These are phyloP conservation scores for Xyrichtys novacula DNA, from an alignment of 2,797 vertebrate species.

Conservation along the genomic window DNA sequence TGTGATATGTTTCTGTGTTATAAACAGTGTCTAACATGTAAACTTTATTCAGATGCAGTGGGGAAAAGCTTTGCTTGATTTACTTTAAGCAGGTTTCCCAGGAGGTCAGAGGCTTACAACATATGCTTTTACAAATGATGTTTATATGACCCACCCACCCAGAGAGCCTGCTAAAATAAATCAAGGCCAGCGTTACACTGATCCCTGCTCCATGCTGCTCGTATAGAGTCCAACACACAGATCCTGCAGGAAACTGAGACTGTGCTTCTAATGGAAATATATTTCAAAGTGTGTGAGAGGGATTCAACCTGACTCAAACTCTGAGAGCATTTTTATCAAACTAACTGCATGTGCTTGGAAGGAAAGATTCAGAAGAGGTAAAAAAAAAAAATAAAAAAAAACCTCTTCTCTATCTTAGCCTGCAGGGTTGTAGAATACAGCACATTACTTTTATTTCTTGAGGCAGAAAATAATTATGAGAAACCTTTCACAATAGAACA, in stretches of 20 bases:
- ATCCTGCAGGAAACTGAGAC: neutral
- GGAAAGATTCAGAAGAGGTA: no score
- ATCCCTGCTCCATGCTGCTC: constrained; percentile 19
- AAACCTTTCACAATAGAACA: no score
- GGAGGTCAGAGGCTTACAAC: constrained; percentile 42
- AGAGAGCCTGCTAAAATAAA: constrained; percentile 57
- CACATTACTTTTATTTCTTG: no score
- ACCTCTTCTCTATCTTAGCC: no score
- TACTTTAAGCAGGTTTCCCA: constrained; percentile 42
- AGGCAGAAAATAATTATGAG: no score
- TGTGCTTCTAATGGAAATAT: no score
- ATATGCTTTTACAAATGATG: constrained; percentile 49
- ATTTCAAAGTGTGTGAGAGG: no score
- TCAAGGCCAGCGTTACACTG: constrained; percentile 25
- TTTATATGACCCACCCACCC: constrained; percentile 58
- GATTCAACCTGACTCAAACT: no score
- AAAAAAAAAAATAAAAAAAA: no score
- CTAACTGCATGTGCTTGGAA: no score
- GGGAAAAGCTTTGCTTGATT: constrained; percentile 30
- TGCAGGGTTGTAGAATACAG: no score
- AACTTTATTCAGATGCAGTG: constrained; percentile 15
- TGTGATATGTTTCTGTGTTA: neutral
- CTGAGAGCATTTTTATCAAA: no score
- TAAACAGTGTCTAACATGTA: constrained; percentile 1
- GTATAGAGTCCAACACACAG: constrained; percentile 20